These are phyloP conservation scores for Pollenia labialis DNA, from an alignment of 2,888 invertebrate species.

Conservation along the genomic window DNA sequence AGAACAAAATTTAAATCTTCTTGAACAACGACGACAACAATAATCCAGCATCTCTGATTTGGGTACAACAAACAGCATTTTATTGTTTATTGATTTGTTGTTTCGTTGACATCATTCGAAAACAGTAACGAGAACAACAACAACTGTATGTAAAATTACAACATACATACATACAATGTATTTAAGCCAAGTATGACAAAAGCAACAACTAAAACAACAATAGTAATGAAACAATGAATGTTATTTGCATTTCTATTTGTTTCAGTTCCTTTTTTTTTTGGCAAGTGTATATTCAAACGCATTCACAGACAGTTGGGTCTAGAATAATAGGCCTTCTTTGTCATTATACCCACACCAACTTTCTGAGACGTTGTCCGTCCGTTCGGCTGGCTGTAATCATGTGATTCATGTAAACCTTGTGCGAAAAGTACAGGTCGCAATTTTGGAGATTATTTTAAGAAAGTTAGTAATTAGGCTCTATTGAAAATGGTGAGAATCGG, in stretches of 20 bases:
- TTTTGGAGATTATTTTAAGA: no score
- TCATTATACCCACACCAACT: no score
- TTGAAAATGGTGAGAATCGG: no score
- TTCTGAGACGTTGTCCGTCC: no score
- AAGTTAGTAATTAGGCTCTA: no score
- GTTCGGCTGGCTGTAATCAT: no score
- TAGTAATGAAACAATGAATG: conserved; percentile 59
- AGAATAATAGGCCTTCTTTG: conserved; percentile 8
- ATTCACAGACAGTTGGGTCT: not conserved
- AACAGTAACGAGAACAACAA: conserved; percentile 47
- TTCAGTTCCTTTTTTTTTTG: conserved; percentile 17
- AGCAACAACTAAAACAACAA: conserved; percentile 33
- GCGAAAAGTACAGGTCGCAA: no score
- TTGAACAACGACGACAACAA: conserved; percentile 45
- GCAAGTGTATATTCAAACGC: conserved; percentile 34
- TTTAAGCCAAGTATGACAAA: conserved; percentile 16
- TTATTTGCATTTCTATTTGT: conserved; percentile 49
- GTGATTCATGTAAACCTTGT: no score
- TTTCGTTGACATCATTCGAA: conserved; percentile 67
- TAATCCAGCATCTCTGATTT: conserved; percentile 58
- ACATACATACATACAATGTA: not conserved
- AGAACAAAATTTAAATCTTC: conserved; percentile 32
- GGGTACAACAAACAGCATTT: conserved; percentile 39
- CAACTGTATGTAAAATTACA: conserved; percentile 9
- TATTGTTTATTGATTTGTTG: conserved; percentile 67